phyloP scores from a whole-genome alignment of 2,888 invertebrate species.

The Protophormia terraenovae region DNA sequence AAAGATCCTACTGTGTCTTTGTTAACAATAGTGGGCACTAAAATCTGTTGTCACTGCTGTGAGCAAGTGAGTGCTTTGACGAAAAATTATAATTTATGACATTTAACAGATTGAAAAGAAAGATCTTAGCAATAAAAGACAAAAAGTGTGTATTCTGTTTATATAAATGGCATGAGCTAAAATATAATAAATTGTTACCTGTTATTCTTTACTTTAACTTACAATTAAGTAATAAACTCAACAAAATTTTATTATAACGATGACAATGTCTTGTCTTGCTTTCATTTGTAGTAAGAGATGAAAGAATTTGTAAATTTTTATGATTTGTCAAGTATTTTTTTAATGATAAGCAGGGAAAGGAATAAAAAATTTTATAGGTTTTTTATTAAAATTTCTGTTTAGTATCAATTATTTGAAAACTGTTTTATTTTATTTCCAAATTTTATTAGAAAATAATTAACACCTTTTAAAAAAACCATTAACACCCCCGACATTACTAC shows the following conservation, averaged over 20 bases:
- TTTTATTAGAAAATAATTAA: constrained; percentile 62
- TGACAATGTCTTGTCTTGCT: neutral
- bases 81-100: constrained; percentile 30
- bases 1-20: constrained; percentile 18
- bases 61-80: neutral
- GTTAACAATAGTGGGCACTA: neutral
- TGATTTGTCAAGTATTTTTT: constrained; percentile 52
- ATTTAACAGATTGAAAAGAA: neutral
- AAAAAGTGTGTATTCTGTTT: neutral
- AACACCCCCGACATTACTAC: constrained; percentile 26
- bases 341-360: neutral
- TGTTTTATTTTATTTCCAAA: neutral
- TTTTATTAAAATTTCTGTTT: neutral
- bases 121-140: neutral
- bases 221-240: constrained; percentile 34
- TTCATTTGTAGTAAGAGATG: neutral
- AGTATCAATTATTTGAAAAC: constrained; percentile 9
- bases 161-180: neutral
- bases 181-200: neutral
- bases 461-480: constrained; percentile 58
- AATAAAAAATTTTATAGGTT: neutral
- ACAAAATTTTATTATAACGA: neutral
- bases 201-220: neutral
- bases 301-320: constrained; percentile 19
- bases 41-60: constrained; percentile 16